These are phyloP conservation scores for Stegastes partitus DNA, from an alignment of 2,113 vertebrate genomes.

Conservation along the genomic window DNA sequence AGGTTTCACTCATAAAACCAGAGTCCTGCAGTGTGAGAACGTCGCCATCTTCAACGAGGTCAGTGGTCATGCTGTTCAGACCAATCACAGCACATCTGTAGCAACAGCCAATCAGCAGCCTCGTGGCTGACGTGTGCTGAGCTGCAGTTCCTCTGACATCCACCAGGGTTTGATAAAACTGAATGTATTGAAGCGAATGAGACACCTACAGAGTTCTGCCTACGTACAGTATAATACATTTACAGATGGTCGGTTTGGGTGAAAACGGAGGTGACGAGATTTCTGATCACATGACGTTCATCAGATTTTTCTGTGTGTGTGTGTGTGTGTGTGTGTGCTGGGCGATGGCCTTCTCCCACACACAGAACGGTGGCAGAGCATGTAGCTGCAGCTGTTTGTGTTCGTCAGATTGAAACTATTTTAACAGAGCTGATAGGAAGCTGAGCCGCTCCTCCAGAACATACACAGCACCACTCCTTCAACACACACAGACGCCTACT, in stretches of 20 bases:
- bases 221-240: too few species aligned
- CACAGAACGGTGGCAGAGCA: not conserved
- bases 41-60: constrained; percentile 91
- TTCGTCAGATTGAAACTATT: constrained; percentile 62
- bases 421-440: constrained; percentile 60
- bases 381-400: constrained; percentile 33
- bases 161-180: too few species aligned
- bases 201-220: too few species aligned
- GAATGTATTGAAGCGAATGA: too few species aligned
- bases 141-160: too few species aligned
- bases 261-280: too few species aligned
- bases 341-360: too few species aligned
- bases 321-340: too few species aligned
- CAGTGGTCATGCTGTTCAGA: constrained; percentile 36
- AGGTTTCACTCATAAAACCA: constrained; percentile 93
- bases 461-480: constrained; percentile 54
- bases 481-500: constrained; percentile 46
- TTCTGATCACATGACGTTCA: too few species aligned
- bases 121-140: not conserved
- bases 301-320: too few species aligned
- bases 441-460: constrained; percentile 48
- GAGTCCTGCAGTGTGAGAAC: constrained; percentile 84
- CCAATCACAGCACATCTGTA: not conserved
- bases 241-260: too few species aligned
- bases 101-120: not conserved